Percentiles rank a stretch among this genome's conserved stretches.
phyloP scores from a whole-genome alignment of 2,797 vertebrate genomes.

The Clarias fuscus region DNA sequence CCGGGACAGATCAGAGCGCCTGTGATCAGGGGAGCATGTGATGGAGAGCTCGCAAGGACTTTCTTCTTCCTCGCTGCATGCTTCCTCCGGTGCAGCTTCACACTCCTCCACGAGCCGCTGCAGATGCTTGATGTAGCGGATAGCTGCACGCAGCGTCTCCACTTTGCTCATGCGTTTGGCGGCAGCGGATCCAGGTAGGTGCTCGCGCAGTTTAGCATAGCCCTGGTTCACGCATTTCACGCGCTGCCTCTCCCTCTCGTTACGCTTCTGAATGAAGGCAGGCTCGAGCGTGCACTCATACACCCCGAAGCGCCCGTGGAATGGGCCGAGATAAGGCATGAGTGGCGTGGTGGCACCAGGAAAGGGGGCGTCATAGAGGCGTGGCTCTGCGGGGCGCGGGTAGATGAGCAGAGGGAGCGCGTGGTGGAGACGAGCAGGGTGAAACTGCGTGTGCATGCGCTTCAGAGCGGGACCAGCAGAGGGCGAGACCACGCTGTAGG shows the following conservation, averaged over 20 bases:
- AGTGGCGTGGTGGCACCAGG: slow-evolving; percentile 49
- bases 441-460: slow-evolving; percentile 36
- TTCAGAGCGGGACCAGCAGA: slow-evolving; percentile 62
- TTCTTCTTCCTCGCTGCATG: not conserved
- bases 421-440: slow-evolving; percentile 56
- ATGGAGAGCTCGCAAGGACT: not conserved
- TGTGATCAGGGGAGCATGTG: slow-evolving; percentile 53
- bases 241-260: slow-evolving; percentile 82
- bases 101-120: slow-evolving; percentile 73
- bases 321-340: slow-evolving; percentile 74
- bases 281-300: slow-evolving; percentile 81
- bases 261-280: slow-evolving; percentile 83
- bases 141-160: slow-evolving; percentile 83
- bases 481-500: slow-evolving; percentile 58
- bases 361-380: slow-evolving; percentile 69
- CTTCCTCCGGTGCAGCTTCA: not conserved
- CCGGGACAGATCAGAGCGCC: slow-evolving; percentile 56
- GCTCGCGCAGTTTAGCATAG: slow-evolving; percentile 79
- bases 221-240: slow-evolving; percentile 84
- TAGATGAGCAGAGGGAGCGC: slow-evolving; percentile 73
- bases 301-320: slow-evolving; percentile 71
- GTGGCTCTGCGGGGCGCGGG: slow-evolving; percentile 62
- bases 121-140: slow-evolving; percentile 82
- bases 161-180: slow-evolving; percentile 84
- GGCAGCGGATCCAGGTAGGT: slow-evolving; percentile 72